Evolutionary conservation across 1,140 invertebrate genomes (phyloP).

Genomic region (Hypsibius dujardini): DNA sequence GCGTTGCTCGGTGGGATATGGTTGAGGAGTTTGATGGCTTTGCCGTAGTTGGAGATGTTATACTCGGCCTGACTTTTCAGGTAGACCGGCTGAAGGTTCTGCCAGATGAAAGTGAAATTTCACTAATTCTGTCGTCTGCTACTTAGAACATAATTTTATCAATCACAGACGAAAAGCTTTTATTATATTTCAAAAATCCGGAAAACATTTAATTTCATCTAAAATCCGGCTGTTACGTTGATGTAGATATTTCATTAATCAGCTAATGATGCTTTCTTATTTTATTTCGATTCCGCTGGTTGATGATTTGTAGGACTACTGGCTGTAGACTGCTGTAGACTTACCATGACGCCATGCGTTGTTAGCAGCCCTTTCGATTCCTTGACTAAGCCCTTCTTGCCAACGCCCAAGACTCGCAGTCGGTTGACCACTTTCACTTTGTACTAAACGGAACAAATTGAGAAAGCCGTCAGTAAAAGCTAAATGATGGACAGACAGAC

Average conservation of each 20-base stretch:
- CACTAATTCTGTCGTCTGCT: no score
- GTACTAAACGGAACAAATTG: neutral
- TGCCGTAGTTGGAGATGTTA: conserved; percentile 46
- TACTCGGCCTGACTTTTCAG: conserved; percentile 52
- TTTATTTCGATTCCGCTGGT: no score
- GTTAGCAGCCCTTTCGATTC: neutral
- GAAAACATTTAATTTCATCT: no score
- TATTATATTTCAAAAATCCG: no score
- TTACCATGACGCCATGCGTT: neutral
- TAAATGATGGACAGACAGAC: no score
- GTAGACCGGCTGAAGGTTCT: conserved; percentile 45
- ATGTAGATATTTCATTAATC: no score
- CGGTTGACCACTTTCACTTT: conserved; percentile 1
- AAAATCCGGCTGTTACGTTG: no score
- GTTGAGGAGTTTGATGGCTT: conserved; percentile 47
- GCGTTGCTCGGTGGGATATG: conserved; percentile 28
- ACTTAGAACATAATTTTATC: no score
- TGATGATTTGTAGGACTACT: no score
- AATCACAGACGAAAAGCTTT: no score
- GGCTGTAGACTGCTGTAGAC: no score
- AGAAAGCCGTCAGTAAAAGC: neutral
- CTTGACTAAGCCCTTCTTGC: neutral
- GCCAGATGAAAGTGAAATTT: conserved; percentile 25
- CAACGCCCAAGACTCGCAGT: neutral
- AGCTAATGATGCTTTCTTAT: no score